Conservation (phyloP, 2,888 invertebrate genomes). For the Eurytoma californica region DNA sequence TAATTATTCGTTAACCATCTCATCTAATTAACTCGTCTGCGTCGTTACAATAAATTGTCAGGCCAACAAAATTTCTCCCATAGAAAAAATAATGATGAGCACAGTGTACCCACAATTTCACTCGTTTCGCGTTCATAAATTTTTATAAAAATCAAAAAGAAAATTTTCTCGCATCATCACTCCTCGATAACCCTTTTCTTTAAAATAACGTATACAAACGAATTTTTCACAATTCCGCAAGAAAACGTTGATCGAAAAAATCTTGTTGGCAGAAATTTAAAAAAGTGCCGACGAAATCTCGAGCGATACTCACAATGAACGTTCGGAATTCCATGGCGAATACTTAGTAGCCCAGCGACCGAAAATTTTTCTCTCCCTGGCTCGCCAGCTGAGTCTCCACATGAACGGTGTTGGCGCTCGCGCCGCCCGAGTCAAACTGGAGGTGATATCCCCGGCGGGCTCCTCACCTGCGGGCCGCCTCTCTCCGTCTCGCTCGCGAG, state of each 20-base stretch:
- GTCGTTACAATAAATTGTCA: neutral
- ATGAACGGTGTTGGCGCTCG: constrained; percentile 27
- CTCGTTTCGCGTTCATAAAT: neutral
- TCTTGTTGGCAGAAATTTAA: no score
- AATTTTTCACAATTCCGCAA: no score
- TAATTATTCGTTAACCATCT: neutral
- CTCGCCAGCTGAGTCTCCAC: constrained; percentile 45
- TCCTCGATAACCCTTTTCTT: no score
- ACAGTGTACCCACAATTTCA: neutral
- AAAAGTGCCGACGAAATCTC: no score
- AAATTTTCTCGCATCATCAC: no score
- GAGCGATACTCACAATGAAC: constrained; percentile 65
- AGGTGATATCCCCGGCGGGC: neutral
- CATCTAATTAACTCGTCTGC: constrained; percentile 1
- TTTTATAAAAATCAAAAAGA: no score
- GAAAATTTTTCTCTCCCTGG: constrained; percentile 4
- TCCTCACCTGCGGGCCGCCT: neutral
- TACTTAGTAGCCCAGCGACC: neutral
- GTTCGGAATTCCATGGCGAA: constrained; percentile 67
- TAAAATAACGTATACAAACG: no score
- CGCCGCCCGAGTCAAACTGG: constrained; percentile 44
- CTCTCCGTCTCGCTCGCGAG: constrained; percentile 3
- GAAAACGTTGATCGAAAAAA: no score
- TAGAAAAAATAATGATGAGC: neutral
- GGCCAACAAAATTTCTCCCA: neutral